These are phyloP conservation scores for Rhabditoides inermis DNA, from an alignment of 2,888 invertebrate species.

Conservation along the genomic window DNA sequence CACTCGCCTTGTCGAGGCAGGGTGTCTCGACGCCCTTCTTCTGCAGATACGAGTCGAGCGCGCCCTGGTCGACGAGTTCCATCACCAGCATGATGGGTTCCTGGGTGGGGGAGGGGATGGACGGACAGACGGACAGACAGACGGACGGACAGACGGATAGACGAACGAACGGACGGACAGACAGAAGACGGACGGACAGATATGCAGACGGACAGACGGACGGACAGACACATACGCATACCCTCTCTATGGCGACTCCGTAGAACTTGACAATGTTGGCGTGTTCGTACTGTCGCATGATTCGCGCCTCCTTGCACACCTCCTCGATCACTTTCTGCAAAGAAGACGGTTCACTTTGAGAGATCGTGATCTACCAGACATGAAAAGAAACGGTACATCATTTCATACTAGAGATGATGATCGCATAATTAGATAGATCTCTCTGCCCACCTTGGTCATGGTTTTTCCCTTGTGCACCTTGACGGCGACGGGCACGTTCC, in stretches of 20 bases:
- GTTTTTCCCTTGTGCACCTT: slow-evolving; percentile 36
- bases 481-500: slow-evolving; percentile 17
- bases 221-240: slow-evolving; percentile 2
- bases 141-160: too few relatives aligned
- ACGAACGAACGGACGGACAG: too few relatives aligned
- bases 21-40: slow-evolving; percentile 13
- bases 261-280: slow-evolving; percentile 31
- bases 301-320: slow-evolving; percentile 33
- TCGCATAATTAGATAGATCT: background rate
- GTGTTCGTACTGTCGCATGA: slow-evolving; percentile 35
- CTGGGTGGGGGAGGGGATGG: too few relatives aligned
- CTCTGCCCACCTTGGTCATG: slow-evolving; percentile 14
- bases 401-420: too few relatives aligned
- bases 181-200: too few relatives aligned
- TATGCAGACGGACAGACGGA: too few relatives aligned
- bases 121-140: too few relatives aligned
- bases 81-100: slow-evolving; percentile 37
- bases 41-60: slow-evolving; percentile 23
- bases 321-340: slow-evolving; percentile 29
- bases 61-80: slow-evolving; percentile 30
- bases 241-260: slow-evolving; percentile 30
- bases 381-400: too few relatives aligned
- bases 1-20: slow-evolving; percentile 3
- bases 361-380: too few relatives aligned
- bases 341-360: too few relatives aligned